Base-by-base conservation (phyloP, 2,113 vertebrate genomes). In the Hypocryptadius cinnamomeus region DNA sequence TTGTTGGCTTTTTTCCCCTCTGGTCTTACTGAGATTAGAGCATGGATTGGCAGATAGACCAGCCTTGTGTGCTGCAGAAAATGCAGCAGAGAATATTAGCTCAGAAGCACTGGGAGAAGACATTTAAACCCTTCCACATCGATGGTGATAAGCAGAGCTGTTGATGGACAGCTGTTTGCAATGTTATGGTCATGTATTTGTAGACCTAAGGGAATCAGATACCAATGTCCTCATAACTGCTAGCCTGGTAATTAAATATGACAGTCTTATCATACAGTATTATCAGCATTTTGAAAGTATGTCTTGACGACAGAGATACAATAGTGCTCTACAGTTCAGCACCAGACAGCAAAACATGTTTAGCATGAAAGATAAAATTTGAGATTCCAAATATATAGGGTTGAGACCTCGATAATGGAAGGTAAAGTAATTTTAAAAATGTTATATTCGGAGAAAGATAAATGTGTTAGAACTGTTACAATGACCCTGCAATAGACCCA, bases 171-270 rank as follows among this genome's bases (percentile, higher is more conserved):
- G 60, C 63, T 91, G 51, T 88, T 92, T 92, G 82, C 90, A 92
- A 80, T 16, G 9, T 94, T 90, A 57, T 80, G 79, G 85, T 88
- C 94, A 74, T 80, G 13, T 64, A 86, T 88, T 95, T 95, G 85
- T 92, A 92, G 64, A 94, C 93, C 79, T 93, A 78, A 91, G 87
- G 76, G 91, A 93, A 94, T 88, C 93, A 86, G 94, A 94, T 93
- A 92, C 82, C 51, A 47, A 30, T 31, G 79, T 88, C 72, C 85
- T 90, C 71, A 64, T 94, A 94, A 92, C 82, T 83, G 68, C 72
- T 88, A 80, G 71, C 48, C 53, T 83, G 56, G 44, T 94, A 94
- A 95, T 96, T 96, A 94, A 77, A 91, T 85, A 90, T 94, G 94
- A 95, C 93, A 96, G 74, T 80, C 74, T 91, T 95, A 94, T 96